Base-by-base conservation (phyloP, 2,113 vertebrate genomes). In the Neodon shergylaensis region DNA sequence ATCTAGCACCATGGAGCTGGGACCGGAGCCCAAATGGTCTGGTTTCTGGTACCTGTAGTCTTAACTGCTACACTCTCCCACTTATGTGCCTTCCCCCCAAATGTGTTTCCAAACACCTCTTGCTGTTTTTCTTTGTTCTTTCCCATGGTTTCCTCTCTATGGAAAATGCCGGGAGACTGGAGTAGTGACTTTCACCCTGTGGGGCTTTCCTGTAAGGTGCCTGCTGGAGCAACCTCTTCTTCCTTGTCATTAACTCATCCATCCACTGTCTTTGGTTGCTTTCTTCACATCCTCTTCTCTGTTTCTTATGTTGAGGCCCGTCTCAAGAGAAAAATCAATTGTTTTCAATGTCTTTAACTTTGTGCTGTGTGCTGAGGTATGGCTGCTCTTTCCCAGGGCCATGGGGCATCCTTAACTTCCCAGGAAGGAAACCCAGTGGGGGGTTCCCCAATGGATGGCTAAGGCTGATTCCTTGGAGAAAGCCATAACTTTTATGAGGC, bases 241-340 rank as follows among this genome's bases (percentile, higher is more conserved):
- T 78, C 77, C 91, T 3, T 8, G 76, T 79, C 63, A 24, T 74
- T 3, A 13, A 16, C 13, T 85, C 89, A 66, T 66, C 49, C 49
- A 17, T 3, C 24, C 11, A 84, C 49, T 95, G 52, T 87, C 36
- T 72, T 72, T 66, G 91, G 61, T 87, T 72, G 65, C 26, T 73
- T 78, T 90, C 70, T 54, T 97, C 9, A 70, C 65, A 79, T 44
- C 39, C 68, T 95, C 52, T 79, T 95, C 74, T 95, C 78, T 77
- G 86, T 95, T 86, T 92, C 82, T 89, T 86, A 90, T 58, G 54
- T 58, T 58, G 73, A 92, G 90, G 91, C 65, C 61, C 54, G 26
- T 83, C 33, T 68, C 5, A 10, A n/a, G 17, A 39, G 16, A 19
- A 36, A 49, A 66, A 39, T 33, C 1, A 28, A 54, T 24, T 63